phyloP scores from a whole-genome alignment of 2,888 invertebrate species.

The Anagyrus pseudococci region DNA sequence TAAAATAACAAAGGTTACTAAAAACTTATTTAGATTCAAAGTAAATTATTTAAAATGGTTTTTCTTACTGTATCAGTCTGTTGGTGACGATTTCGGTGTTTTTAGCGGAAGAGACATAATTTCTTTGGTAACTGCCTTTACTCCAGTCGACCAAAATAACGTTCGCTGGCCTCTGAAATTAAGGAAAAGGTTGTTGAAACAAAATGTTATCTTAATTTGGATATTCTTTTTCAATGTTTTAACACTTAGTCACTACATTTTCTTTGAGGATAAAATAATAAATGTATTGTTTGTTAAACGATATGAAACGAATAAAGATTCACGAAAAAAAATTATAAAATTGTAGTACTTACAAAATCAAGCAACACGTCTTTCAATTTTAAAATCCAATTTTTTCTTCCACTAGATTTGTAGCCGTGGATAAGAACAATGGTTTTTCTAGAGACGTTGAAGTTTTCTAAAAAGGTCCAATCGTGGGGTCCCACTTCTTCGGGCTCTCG shows the following conservation, averaged over 20 bases:
- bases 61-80: conserved; percentile 23
- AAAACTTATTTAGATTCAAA: neutral
- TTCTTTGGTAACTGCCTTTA: conserved; percentile 12
- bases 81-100: conserved; percentile 18
- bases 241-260: neutral
- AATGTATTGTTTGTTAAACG: no score
- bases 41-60: neutral
- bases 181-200: neutral
- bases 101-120: conserved; percentile 31
- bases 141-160: conserved; percentile 35
- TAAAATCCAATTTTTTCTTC: conserved; percentile 24
- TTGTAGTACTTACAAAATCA: conserved; percentile 16
- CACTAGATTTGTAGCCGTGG: conserved; percentile 30
- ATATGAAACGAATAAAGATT: no score
- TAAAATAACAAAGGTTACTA: no score
- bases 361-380: conserved; percentile 23
- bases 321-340: neutral
- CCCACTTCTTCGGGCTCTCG: conserved; percentile 3
- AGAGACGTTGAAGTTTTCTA: conserved; percentile 22
- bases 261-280: neutral
- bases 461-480: neutral
- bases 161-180: conserved; percentile 12
- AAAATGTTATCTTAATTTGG: neutral
- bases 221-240: neutral
- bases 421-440: conserved; percentile 23